Evolutionary conservation across 2,113 vertebrate genomes (phyloP).

Genomic region (Syrmaticus mikado): DNA sequence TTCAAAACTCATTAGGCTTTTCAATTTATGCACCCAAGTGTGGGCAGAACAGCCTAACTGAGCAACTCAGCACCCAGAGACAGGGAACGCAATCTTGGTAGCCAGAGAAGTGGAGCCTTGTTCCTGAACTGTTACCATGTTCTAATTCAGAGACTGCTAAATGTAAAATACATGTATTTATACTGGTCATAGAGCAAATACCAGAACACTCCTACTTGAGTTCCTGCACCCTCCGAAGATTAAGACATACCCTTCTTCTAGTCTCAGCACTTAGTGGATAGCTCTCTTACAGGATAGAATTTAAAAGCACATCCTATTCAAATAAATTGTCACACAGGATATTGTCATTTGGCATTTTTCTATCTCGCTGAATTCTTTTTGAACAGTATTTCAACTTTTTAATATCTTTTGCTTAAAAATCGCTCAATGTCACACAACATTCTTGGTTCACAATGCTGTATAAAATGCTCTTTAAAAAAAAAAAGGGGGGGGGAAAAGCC

Average conservation of each 20-base stretch:
- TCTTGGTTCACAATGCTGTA: not conserved
- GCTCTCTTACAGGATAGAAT: not conserved
- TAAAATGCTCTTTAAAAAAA: not conserved
- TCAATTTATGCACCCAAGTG: not conserved
- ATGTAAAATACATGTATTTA: not conserved
- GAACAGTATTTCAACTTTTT: too few relatives aligned
- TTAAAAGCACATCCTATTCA: not conserved
- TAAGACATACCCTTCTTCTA: not conserved
- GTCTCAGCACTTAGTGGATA: not conserved
- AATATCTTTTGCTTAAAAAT: not conserved
- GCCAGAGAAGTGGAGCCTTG: not conserved
- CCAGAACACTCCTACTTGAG: not conserved
- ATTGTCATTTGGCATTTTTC: not conserved
- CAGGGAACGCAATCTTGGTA: not conserved
- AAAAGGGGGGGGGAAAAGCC: too few relatives aligned
- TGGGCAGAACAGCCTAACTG: not conserved
- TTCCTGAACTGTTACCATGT: not conserved
- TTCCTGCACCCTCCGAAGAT: not conserved
- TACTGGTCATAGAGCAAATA: not conserved
- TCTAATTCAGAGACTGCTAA: not conserved
- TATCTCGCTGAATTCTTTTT: too few relatives aligned
- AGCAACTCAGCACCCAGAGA: not conserved
- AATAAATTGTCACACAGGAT: fast-evolving
- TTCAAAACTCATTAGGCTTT: not conserved
- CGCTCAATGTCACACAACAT: not conserved